phyloP scores from a whole-genome alignment of 2,888 invertebrate genomes.

The Scaptomyza tumidula region DNA sequence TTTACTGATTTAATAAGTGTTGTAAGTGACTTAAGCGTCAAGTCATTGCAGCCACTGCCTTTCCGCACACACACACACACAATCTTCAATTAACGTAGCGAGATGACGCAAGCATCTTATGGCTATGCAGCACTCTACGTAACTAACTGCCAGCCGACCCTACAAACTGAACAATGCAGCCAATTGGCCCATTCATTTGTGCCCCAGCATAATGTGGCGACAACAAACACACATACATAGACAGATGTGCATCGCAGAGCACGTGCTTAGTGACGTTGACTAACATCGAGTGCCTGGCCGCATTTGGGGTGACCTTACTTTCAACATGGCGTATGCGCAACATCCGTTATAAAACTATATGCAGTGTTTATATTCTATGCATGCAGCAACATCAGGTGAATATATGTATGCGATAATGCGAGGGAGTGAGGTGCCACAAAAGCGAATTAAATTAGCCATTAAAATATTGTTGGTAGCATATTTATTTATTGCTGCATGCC shows the following conservation, averaged over 20 bases:
- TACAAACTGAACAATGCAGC: slow-evolving; percentile 45
- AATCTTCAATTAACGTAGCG: slow-evolving; percentile 24
- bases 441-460: slow-evolving; percentile 58
- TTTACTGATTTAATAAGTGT: background rate
- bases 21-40: background rate
- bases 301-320: slow-evolving; percentile 64
- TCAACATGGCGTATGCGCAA: slow-evolving; percentile 65
- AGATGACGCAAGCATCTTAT: slow-evolving; percentile 20
- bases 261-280: slow-evolving; percentile 28
- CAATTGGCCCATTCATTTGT: slow-evolving; percentile 50
- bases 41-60: slow-evolving; percentile 3
- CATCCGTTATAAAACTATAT: slow-evolving; percentile 53
- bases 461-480: slow-evolving; percentile 55
- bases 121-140: slow-evolving; percentile 12
- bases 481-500: slow-evolving; percentile 72
- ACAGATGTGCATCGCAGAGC: background rate
- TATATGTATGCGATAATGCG: slow-evolving; percentile 7
- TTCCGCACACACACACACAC: background rate
- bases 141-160: slow-evolving; percentile 25
- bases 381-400: slow-evolving; percentile 12
- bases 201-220: slow-evolving; percentile 33
- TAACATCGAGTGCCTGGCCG: slow-evolving; percentile 53
- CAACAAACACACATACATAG: slow-evolving; percentile 22
- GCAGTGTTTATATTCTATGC: slow-evolving; percentile 8
- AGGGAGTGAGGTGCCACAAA: slow-evolving; percentile 7